Base-by-base conservation (phyloP, 2,113 vertebrate species). In the Eurypyga helias region DNA sequence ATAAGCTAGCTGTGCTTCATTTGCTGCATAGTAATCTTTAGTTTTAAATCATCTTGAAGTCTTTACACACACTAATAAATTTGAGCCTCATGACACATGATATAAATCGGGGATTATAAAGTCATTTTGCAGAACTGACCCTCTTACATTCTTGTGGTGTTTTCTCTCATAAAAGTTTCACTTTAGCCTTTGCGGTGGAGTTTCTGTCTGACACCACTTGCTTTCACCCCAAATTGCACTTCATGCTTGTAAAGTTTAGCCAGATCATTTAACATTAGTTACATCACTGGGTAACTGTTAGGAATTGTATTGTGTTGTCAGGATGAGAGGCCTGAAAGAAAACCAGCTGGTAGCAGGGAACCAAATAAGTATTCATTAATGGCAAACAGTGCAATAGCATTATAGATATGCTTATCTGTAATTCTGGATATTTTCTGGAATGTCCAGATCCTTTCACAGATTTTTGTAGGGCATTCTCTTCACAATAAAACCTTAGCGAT, bases 21-120 rank as follows among this genome's bases (percentile, higher is more conserved):
- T 72, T 83, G 9, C 19, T 84, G 51, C 49, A 58, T 89, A 45
- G 26, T 87, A 72, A 69, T 85, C 29, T 80, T 67, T 71, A 52
- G 48, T 93, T 81, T 87, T 65, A 89, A 95, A 82, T 83, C 16
- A 71, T 61, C 26, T 24, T 57, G 15, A 84, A 36, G 49, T 55
- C 57, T 93, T 93, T 61, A 48, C 28, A 72, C 29, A 72, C 11
- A 7, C 33, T 65, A 83, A 72, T 87, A 76, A 94, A 57, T 26
- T 62, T 60, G 79, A 87, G 38, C 45, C 24, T 87, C 13, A 5
- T 45, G 51, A 55, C 12, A 66, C 7, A 1, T 49, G 23, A 29
- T 84, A 57, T 34, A 95, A 95, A 91, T 48, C 7, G 4, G 21
- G 24, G 72, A 71, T 91, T 82, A 71, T 45, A n/a, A 93, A 87